Evolutionary conservation across 2,888 invertebrate genomes (phyloP).

Genomic region (Aproaerema taeniolella): DNA sequence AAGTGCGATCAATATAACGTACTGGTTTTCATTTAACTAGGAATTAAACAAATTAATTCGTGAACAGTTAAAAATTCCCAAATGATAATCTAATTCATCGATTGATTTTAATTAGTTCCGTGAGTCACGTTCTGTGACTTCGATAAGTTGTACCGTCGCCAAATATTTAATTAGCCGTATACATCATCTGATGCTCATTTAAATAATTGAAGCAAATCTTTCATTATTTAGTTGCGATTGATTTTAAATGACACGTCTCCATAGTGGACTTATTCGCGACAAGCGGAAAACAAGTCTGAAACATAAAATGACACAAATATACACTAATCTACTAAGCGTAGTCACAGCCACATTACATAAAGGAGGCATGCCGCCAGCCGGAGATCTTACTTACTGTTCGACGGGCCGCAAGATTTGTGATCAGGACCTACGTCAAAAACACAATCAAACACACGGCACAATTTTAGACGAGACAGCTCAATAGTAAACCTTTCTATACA

Average conservation of each 20-base stretch:
- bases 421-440: constrained; percentile 77
- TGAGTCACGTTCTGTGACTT: constrained; percentile 39
- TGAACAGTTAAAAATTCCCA: too few relatives aligned
- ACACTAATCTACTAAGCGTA: constrained; percentile 52
- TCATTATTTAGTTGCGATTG: constrained; percentile 26
- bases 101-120: constrained; percentile 24
- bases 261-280: constrained; percentile 31
- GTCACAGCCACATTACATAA: constrained; percentile 60
- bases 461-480: constrained; percentile 50
- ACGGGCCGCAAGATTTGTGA: constrained; percentile 74
- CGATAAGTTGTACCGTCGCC: constrained; percentile 42
- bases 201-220: constrained; percentile 27
- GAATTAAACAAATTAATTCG: too few relatives aligned
- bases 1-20: too few relatives aligned
- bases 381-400: constrained; percentile 74
- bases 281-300: constrained; percentile 52
- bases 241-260: constrained; percentile 21
- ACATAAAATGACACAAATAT: constrained; percentile 33
- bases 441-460: constrained; percentile 73
- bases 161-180: constrained; percentile 48
- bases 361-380: constrained; percentile 61
- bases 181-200: constrained; percentile 40
- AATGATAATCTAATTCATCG: constrained; percentile 8
- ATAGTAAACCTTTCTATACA: constrained; percentile 28
- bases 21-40: too few relatives aligned